These are phyloP conservation scores for Poeciliopsis presidionis DNA, from an alignment of 2,797 vertebrate genomes.

Conservation along the genomic window DNA sequence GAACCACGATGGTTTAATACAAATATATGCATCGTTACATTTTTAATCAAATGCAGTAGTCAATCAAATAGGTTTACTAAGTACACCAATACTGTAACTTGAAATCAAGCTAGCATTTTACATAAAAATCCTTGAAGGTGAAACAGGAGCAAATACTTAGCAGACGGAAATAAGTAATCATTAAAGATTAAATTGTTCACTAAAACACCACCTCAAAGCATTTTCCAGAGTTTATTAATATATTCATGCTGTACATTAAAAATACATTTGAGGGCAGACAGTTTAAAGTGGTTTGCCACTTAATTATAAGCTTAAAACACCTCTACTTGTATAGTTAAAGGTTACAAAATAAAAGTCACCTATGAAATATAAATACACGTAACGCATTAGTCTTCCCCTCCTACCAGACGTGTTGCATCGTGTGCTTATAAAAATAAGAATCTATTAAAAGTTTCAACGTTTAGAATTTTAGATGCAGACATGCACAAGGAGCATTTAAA, in stretches of 20 bases:
- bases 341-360: not conserved
- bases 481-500: not conserved
- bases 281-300: slow-evolving; percentile 13
- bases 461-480: not conserved
- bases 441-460: not conserved
- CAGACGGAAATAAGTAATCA: slow-evolving; percentile 6
- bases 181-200: slow-evolving; percentile 10
- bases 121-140: not conserved
- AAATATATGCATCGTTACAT: not conserved
- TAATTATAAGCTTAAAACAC: slow-evolving; percentile 7
- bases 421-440: not conserved
- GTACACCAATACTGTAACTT: not conserved
- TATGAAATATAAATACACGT: slow-evolving; percentile 46
- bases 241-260: slow-evolving; percentile 37
- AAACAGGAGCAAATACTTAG: not conserved
- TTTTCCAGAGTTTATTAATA: slow-evolving; percentile 26
- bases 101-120: not conserved
- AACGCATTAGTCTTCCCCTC: not conserved
- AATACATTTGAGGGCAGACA: slow-evolving; percentile 15
- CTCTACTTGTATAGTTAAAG: not conserved
- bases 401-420: not conserved
- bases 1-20: not conserved
- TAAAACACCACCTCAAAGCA: slow-evolving; percentile 1
- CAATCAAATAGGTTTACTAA: not conserved
- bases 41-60: not conserved